Percentiles rank a stretch among this genome's conserved stretches.
phyloP scores from a whole-genome alignment of 2,113 vertebrate species.

The Progne subis region DNA sequence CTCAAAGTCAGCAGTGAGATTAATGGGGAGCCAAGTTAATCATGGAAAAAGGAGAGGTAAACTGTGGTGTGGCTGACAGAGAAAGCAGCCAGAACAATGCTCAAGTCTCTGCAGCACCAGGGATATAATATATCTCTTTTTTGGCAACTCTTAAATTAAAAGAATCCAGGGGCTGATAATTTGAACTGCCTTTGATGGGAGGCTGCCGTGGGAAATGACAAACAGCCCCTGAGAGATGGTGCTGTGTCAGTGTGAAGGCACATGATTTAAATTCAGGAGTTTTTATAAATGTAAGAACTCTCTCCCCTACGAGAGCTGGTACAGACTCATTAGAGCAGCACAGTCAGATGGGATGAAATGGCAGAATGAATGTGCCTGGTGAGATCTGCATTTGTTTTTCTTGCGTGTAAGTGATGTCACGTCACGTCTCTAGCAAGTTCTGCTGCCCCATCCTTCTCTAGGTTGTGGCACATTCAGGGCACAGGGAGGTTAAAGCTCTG shows the following conservation, averaged over 20 bases:
- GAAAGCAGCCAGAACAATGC: not conserved
- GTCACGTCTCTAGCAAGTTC: not conserved
- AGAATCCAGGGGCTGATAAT: not conserved
- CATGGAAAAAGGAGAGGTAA: not conserved
- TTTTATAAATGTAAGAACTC: not conserved
- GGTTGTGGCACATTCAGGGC: not conserved
- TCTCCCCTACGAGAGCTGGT: not conserved
- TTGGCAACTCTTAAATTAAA: conserved; percentile 3
- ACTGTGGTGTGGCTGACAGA: not conserved
- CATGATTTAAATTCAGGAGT: not conserved
- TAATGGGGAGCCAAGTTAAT: not conserved
- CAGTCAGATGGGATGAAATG: not conserved
- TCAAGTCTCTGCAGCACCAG: not conserved
- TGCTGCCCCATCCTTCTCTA: not conserved
- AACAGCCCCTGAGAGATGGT: not conserved
- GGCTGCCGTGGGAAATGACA: not conserved
- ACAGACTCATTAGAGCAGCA: not conserved
- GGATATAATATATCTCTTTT: not conserved
- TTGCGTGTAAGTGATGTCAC: not conserved
- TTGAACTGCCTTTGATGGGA: not conserved
- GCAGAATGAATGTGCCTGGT: not conserved
- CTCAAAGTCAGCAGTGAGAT: not conserved
- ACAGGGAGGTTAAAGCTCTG: not conserved
- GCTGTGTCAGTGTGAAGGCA: not conserved
- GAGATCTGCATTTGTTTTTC: not conserved